These are phyloP conservation scores for Synergus japonicus DNA, from an alignment of 2,888 invertebrate genomes.

Conservation along the genomic window DNA sequence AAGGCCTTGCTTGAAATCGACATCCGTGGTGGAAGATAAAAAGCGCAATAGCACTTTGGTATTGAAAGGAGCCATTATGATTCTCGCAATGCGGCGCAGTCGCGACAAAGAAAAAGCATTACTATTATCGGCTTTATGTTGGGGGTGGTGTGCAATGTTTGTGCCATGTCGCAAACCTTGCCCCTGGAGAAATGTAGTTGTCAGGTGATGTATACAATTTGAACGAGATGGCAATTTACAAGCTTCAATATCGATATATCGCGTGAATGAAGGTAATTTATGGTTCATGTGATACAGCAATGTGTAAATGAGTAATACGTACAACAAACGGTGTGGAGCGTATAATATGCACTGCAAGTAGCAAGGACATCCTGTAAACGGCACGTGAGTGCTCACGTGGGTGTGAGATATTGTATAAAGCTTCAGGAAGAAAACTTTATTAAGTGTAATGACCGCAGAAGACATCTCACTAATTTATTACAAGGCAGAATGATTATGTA, in stretches of 20 bases:
- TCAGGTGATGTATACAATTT: not conserved
- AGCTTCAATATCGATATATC: not conserved
- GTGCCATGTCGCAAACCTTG: not conserved
- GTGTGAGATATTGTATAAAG: not conserved
- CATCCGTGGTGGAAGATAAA: constrained; percentile 1
- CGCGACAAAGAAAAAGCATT: not conserved
- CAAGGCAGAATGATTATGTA: not conserved
- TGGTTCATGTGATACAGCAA: not conserved
- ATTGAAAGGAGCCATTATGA: constrained; percentile 13
- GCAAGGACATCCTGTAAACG: not conserved
- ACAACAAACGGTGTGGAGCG: constrained; percentile 1
- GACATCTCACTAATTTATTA: not conserved
- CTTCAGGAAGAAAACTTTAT: not conserved
- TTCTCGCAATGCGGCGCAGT: not conserved
- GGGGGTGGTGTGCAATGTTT: not conserved
- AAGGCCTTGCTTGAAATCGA: constrained; percentile 6
- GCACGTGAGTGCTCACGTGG: not conserved
- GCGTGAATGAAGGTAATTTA: not conserved
- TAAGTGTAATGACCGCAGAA: not conserved
- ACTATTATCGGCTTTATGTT: not conserved
- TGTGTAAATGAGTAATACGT: not conserved
- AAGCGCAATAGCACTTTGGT: constrained; percentile 8
- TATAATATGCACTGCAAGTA: not conserved
- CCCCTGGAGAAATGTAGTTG: not conserved
- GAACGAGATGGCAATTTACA: not conserved